Evolutionary conservation across 2,113 vertebrate species (phyloP), one percentile per base, ranked within the genome.

Genomic region (Chaetorhynchus papuensis): DNA sequence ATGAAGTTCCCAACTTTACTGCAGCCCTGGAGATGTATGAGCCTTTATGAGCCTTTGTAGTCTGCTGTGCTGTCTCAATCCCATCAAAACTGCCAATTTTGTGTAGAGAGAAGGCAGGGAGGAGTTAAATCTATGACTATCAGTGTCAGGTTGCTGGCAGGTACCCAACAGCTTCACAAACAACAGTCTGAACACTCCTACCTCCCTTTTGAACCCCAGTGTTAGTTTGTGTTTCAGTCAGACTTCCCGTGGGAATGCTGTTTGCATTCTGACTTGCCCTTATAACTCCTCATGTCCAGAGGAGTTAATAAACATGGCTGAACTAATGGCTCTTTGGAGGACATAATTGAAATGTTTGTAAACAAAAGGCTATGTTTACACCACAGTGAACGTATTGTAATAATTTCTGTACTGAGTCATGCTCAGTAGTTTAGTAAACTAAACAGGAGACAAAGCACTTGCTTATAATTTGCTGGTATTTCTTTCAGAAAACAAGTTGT

Each of bases 401-500:
- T 63, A 56, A 59, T 74, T 80, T 70, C 47, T 54, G 5, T 83
- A 63, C 60, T 5, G 6, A 69, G 31, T 71, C 3, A 12, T 57
- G n/a, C 21, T 30, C 21, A 31, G 4, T 53, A 53, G 23, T 88
- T 90, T 41, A 83, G 56, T 87, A 69, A 89, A 80, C n/a, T 44
- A 45, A 89, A 52, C 11, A 52, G 41, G 39, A 86, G n/a, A 56
- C 24, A 71, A 90, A 87, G 21, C 45, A 31, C 9, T 84, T 83
- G 27, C 16, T 42, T 87, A 16, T 92, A 39, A 94, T 54, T 94
- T 94, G 10, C 89, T 87, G 53, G 5, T 95, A 60, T 87, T 97
- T 95, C 68, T 98, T 98, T 80, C 93, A 98, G 97, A 98, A 87
- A 98, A 98, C 92, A 98, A 97, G 37, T 94, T 98, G 39, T 98